A percentile compares a stretch with the other conserved stretches of the same genome.
phyloP scores from a whole-genome alignment of 2,113 vertebrate species.

The Boulengeromyrus knoepffleri region DNA sequence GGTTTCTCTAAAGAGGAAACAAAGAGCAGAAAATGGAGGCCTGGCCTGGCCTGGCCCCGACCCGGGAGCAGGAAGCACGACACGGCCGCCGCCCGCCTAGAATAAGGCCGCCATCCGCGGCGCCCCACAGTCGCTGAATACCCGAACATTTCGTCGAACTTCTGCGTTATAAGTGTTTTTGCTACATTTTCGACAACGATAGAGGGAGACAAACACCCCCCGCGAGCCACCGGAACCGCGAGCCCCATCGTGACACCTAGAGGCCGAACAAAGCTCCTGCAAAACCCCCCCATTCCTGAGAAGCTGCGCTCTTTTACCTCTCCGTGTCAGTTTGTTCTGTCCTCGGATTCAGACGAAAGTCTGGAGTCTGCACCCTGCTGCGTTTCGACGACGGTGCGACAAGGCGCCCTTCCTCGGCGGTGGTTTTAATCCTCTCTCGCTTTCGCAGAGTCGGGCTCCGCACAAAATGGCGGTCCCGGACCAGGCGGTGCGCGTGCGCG shows the following conservation, averaged over 20 bases:
- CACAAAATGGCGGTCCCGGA: constrained; percentile 85
- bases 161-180: constrained; percentile 55
- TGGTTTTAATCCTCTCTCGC: constrained; percentile 70
- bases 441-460: constrained; percentile 67
- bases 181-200: constrained; percentile 76
- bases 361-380: constrained; percentile 45
- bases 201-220: constrained; percentile 98
- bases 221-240: constrained; percentile 74
- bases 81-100: constrained; percentile 24
- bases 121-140: constrained; percentile 17
- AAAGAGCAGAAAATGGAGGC: constrained; percentile 84
- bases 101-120: constrained; percentile 11
- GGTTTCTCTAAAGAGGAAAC: constrained; percentile 67
- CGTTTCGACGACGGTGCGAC: constrained; percentile 34
- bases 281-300: constrained; percentile 67
- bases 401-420: constrained; percentile 54
- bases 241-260: constrained; percentile 99
- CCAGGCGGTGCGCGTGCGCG: constrained; percentile 74
- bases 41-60: constrained; percentile 67
- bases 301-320: constrained; percentile 49
- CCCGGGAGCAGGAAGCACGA: constrained; percentile 34
- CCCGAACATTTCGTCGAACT: constrained; percentile 39
- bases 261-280: constrained; percentile 95
- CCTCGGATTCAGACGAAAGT: constrained; percentile 44
- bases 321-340: constrained; percentile 46